These are phyloP conservation scores for Marisa cornuarietis DNA, from an alignment of 1,140 invertebrate species.

Conservation along the genomic window DNA sequence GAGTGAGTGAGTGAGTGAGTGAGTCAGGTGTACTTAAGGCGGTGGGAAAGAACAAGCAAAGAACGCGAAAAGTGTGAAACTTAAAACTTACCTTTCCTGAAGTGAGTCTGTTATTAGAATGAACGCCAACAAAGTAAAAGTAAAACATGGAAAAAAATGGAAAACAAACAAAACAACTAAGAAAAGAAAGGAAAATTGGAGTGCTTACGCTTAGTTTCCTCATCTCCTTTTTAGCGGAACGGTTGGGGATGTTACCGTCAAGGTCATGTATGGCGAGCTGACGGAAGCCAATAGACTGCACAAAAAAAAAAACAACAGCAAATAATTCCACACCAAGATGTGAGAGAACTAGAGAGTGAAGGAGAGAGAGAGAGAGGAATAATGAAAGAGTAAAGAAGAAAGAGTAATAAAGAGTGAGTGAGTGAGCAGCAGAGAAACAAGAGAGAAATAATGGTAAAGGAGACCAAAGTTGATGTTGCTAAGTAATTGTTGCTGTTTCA, in stretches of 20 bases:
- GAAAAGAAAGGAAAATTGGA: too few relatives aligned
- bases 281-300: neutral
- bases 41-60: neutral
- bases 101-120: neutral
- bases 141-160: too few relatives aligned
- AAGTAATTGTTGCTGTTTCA: neutral
- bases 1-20: neutral
- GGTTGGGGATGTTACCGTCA: too few relatives aligned
- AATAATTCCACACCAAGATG: neutral
- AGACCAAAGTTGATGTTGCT: neutral
- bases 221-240: too few relatives aligned
- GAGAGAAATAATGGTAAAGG: conserved; percentile 4
- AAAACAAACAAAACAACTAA: too few relatives aligned
- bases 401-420: conserved; percentile 18
- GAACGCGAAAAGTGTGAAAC: neutral
- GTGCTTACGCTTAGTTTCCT: too few relatives aligned
- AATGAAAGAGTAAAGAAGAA: conserved; percentile 11
- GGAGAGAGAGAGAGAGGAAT: neutral
- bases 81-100: neutral
- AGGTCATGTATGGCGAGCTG: neutral
- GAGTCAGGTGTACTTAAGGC: neutral
- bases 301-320: neutral
- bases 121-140: neutral
- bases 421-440: neutral
- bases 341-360: neutral